phyloP scores from a whole-genome alignment of 1,140 invertebrate genomes.

The Listronotus oregonensis region DNA sequence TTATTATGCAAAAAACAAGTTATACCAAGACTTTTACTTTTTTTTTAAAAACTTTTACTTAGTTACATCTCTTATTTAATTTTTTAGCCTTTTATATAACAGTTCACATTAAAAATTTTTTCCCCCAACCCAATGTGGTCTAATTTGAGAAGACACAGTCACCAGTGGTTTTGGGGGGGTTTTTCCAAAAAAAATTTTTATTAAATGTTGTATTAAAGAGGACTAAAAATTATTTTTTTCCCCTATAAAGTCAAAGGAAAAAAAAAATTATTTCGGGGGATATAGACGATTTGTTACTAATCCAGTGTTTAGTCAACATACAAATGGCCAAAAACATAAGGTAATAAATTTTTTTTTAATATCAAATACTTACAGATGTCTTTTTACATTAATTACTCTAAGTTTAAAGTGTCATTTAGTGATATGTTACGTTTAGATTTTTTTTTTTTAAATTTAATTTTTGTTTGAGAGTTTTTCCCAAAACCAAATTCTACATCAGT shows the following conservation, averaged over 20 bases:
- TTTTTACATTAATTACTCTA: too few relatives aligned
- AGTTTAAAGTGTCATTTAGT: too few relatives aligned
- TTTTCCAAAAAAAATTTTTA: conserved; percentile 96
- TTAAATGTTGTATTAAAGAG: conserved; percentile 88
- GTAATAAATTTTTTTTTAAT: conserved; percentile 59
- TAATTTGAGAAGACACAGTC: conserved; percentile 59
- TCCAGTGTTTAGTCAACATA: conserved; percentile 90
- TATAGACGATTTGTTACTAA: conserved; percentile 83
- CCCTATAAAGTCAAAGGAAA: conserved; percentile 93
- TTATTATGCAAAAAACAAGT: too few relatives aligned
- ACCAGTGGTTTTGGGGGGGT: conserved; percentile 74
- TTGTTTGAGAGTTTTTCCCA: conserved; percentile 94
- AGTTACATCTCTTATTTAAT: too few relatives aligned
- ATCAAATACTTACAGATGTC: too few relatives aligned
- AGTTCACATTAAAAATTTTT: conserved; percentile 79
- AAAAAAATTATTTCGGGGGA: conserved; percentile 93
- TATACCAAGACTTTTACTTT: too few relatives aligned
- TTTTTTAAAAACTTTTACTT: too few relatives aligned
- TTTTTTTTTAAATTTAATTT: conserved; percentile 56
- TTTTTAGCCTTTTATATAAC: conserved; percentile 81
- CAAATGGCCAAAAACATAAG: conserved; percentile 93
- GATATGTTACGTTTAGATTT: too few relatives aligned
- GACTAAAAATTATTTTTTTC: conserved; percentile 65
- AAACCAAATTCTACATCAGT: conserved; percentile 80
- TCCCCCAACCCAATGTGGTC: conserved; percentile 67